Percentiles rank a stretch among this genome's conserved stretches.
Conservation (phyloP, 2,113 vertebrate genomes). For the Anser cygnoides region DNA sequence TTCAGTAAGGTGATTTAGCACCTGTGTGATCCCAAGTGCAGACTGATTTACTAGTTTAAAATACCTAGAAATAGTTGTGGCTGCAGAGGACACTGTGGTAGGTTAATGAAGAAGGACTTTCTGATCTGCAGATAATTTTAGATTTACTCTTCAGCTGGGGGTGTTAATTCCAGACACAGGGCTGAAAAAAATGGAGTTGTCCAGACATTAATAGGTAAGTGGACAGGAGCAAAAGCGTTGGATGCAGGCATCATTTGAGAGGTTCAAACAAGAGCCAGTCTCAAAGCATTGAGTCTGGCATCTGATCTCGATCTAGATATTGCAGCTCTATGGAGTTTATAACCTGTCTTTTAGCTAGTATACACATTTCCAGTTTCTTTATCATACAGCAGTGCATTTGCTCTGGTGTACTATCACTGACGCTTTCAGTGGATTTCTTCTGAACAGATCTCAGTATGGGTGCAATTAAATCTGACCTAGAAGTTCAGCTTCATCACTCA, state of each 20-base stretch:
- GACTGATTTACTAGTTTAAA: not conserved
- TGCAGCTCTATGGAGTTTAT: not conserved
- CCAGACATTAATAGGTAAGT: not conserved
- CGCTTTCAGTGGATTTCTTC: constrained; percentile 1
- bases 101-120: not conserved
- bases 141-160: not conserved
- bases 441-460: not conserved
- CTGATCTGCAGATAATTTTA: not conserved
- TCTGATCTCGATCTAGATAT: not conserved
- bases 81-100: not conserved
- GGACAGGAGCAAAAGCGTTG: not conserved
- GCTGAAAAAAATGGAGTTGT: not conserved
- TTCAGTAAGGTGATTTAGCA: not conserved
- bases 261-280: not conserved
- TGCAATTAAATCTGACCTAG: constrained; percentile 27
- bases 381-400: fast-evolving
- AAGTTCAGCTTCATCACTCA: constrained; percentile 42
- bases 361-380: not conserved
- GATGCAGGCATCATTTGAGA: not conserved
- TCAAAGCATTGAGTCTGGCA: not conserved
- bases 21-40: not conserved
- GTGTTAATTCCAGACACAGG: not conserved
- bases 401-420: not conserved
- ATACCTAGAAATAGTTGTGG: not conserved
- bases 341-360: not conserved